Evolutionary conservation across 2,888 invertebrate genomes (phyloP), one percentile per base, ranked within the genome.

Genomic region (Salpingus planirostris): DNA sequence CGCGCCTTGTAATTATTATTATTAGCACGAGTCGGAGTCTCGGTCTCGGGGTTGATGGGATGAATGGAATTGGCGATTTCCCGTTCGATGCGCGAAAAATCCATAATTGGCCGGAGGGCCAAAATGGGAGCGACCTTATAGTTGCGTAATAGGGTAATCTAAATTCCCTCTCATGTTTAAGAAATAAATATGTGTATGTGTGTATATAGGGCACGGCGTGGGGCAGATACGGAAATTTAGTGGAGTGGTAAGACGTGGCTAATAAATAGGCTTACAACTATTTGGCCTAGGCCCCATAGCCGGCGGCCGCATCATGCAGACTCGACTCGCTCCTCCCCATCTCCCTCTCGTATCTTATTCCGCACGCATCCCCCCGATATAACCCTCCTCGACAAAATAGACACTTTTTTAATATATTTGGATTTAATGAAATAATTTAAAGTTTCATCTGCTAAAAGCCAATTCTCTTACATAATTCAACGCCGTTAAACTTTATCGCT

Each of bases 171-270:
- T 38, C 38, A 38, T 38, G 38, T 34, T 34, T 38, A 29, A 38
- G 38, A 38, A 38, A 38, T 38, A 38, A 38, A 38, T 38, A 34
- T 38, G 34, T 38, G 34, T 38, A 38, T n/a, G n/a, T n/a, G n/a
- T n/a, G n/a, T n/a, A n/a, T n/a, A n/a, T n/a, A n/a, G n/a, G n/a
- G n/a, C n/a, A n/a, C n/a, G n/a, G 30, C 38, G 31, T 31, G 38
- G 15, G 25, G 15, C 38, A 34, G 38, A 38, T 38, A 38, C 38
- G 38, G 31, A 38, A 38, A 38, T 38, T 38, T 38, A 34, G 31
- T 38, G 25, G 34, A 38, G 38, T 38, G 34, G 38, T 38, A 38
- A 38, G 38, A 38, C 38, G 38, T 38, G 38, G 38, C 34, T 38
- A 38, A 38, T 38, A 38, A 38, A 38, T 38, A 34, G 38, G 34